Evolutionary conservation across 2,113 vertebrate species (phyloP).

Genomic region (Perca schrenkii): DNA sequence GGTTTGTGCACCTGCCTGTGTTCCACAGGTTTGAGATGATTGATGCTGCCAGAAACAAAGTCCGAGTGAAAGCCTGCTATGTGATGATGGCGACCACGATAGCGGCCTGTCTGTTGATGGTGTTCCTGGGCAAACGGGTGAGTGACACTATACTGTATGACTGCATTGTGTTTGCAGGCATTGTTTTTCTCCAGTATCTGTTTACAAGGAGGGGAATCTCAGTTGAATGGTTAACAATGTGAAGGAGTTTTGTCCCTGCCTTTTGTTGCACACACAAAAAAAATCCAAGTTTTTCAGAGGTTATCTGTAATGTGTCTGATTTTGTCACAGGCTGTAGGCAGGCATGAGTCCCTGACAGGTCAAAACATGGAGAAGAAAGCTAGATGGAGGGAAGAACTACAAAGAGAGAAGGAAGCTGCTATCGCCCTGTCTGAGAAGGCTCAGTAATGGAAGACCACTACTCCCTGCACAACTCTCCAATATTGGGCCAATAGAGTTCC

Average conservation of each 20-base stretch:
- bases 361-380: conserved; percentile 91
- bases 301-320: background rate
- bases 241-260: background rate
- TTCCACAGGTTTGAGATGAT: conserved; percentile 88
- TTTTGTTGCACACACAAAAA: too few relatives aligned
- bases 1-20: conserved; percentile 21
- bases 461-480: background rate
- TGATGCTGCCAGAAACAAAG: conserved; percentile 87
- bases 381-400: conserved; percentile 79
- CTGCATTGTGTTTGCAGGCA: background rate
- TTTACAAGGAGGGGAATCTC: background rate
- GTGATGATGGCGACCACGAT: conserved; percentile 89
- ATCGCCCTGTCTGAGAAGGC: conserved; percentile 57
- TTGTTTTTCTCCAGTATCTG: background rate
- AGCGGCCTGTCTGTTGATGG: conserved; percentile 84
- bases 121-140: conserved; percentile 90
- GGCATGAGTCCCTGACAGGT: conserved; percentile 84
- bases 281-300: background rate
- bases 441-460: conserved; percentile 57
- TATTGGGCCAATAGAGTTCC: background rate
- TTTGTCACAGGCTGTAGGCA: conserved; percentile 81
- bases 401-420: conserved; percentile 30
- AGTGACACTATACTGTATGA: conserved; percentile 46
- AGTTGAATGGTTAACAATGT: background rate
- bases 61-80: conserved; percentile 90